Percentiles rank a stretch among this genome's conserved stretches.
These are phyloP conservation scores for Blera fallax DNA, from an alignment of 2,888 invertebrate species.

Conservation along the genomic window DNA sequence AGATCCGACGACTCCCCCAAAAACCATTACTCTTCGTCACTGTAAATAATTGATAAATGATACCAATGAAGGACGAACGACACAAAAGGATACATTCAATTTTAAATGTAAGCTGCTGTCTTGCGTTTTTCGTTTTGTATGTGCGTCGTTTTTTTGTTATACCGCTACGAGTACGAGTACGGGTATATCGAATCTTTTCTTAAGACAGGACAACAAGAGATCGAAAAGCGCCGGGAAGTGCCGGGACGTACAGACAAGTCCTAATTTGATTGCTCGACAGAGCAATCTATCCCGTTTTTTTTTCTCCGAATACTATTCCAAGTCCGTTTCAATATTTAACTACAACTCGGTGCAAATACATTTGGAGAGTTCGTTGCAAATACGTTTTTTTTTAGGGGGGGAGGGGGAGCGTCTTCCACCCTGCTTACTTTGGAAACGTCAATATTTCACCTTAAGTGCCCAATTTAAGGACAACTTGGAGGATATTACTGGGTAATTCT, in stretches of 20 bases:
- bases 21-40: conserved; percentile 70
- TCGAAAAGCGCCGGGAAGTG: neutral
- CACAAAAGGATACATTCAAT: conserved; percentile 43
- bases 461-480: conserved; percentile 69
- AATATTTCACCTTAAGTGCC: conserved; percentile 72
- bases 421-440: conserved; percentile 41
- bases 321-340: conserved; percentile 48
- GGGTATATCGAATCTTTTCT: neutral
- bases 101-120: conserved; percentile 28
- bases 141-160: neutral
- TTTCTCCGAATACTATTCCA: conserved; percentile 19
- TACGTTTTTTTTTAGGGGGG: too few relatives aligned
- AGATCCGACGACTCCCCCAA: conserved; percentile 52
- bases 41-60: conserved; percentile 73
- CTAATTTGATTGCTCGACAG: conserved; percentile 48
- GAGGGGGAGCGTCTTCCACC: too few relatives aligned
- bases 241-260: neutral
- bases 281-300: conserved; percentile 22
- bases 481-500: conserved; percentile 66
- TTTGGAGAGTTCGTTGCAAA: conserved; percentile 1
- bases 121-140: neutral
- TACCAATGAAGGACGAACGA: conserved; percentile 67
- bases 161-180: too few relatives aligned
- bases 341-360: neutral
- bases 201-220: neutral